Conservation (phyloP, 2,113 vertebrate genomes). For the Misgurnus mizolepis region DNA sequence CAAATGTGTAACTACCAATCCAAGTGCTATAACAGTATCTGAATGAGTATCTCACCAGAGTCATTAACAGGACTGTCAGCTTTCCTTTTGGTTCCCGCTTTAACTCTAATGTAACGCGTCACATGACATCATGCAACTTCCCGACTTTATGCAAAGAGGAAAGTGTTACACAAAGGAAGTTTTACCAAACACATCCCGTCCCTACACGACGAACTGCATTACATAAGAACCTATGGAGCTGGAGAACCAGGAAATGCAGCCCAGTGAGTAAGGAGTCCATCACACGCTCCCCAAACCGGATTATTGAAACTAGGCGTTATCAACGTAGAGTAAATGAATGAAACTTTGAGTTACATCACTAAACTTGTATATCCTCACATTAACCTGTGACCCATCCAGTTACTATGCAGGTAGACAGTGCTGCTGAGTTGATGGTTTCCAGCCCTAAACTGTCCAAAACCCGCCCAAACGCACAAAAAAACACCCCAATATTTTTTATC, state of each 20-base stretch:
- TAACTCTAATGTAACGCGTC: background rate
- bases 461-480: too few species aligned
- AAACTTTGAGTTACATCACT: slow-evolving; percentile 7
- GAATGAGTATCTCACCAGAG: too few species aligned
- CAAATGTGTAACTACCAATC: too few species aligned
- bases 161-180: background rate
- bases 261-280: background rate
- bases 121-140: background rate
- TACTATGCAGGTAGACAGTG: too few species aligned
- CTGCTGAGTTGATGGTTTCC: too few species aligned
- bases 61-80: too few species aligned
- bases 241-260: background rate
- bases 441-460: too few species aligned
- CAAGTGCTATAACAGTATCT: too few species aligned
- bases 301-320: slow-evolving; percentile 24
- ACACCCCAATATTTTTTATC: too few species aligned
- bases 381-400: background rate
- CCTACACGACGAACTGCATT: background rate
- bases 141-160: slow-evolving; percentile 10
- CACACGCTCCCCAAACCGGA: slow-evolving; percentile 9
- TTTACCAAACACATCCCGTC: background rate
- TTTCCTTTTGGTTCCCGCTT: background rate
- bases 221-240: background rate
- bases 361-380: background rate
- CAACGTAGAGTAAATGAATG: background rate